phyloP scores from a whole-genome alignment of 2,113 vertebrate genomes.

The Oncorhynchus mykiss region DNA sequence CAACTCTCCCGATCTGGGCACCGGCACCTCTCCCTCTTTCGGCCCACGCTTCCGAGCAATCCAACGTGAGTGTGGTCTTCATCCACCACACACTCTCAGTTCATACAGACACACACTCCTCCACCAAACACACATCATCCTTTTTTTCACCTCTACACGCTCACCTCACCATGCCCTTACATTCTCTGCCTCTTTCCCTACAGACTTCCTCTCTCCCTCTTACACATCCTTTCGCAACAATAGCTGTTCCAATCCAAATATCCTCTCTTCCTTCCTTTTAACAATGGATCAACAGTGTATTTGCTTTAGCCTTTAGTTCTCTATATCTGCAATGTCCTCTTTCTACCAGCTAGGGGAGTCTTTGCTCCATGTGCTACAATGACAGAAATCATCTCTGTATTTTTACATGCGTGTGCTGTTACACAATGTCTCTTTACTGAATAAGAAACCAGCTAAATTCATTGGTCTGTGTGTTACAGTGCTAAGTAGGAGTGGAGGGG shows the following conservation, averaged over 20 bases:
- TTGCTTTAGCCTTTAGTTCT: not conserved
- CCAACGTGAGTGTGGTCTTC: conserved; percentile 71
- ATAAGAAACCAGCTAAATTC: conserved; percentile 55
- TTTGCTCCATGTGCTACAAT: conserved; percentile 36
- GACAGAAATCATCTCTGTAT: not conserved
- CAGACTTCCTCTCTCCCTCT: not conserved
- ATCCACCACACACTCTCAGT: not conserved
- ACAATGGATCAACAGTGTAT: conserved; percentile 29
- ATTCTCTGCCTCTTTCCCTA: not conserved
- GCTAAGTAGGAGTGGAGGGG: conserved; percentile 9
- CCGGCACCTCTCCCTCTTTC: conserved; percentile 81
- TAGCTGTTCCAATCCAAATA: conserved; percentile 60
- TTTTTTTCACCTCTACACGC: not conserved
- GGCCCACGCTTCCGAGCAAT: conserved; percentile 87
- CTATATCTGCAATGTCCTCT: conserved; percentile 13
- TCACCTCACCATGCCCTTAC: not conserved
- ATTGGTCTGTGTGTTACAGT: not conserved
- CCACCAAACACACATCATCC: not conserved
- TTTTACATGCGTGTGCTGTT: conserved; percentile 53
- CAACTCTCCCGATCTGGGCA: conserved; percentile 80
- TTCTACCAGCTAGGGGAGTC: conserved; percentile 50
- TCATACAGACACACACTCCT: too few species aligned
- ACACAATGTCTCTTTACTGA: conserved; percentile 51
- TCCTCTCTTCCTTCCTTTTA: conserved; percentile 63
- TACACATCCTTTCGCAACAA: conserved; percentile 33